phyloP scores from a whole-genome alignment of 2,888 invertebrate species.

The Melanostoma scalare region DNA sequence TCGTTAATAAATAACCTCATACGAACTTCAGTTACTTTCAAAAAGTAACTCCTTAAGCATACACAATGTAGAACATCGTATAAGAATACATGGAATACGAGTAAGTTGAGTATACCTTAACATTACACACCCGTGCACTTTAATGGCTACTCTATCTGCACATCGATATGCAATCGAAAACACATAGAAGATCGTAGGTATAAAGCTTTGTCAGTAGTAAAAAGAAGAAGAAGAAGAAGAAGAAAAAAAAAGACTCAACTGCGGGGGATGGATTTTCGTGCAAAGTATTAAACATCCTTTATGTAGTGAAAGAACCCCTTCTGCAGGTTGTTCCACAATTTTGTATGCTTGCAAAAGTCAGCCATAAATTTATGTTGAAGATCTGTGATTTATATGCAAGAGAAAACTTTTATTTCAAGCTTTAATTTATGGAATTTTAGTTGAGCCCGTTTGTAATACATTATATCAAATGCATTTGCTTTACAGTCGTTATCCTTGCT shows the following conservation, averaged over 20 bases:
- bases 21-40: slow-evolving; percentile 51
- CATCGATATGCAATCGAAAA: slow-evolving; percentile 69
- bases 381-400: slow-evolving; percentile 80
- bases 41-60: slow-evolving; percentile 43
- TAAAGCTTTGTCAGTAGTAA: slow-evolving; percentile 21
- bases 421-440: slow-evolving; percentile 72
- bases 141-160: slow-evolving; percentile 37
- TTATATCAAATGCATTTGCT: no score
- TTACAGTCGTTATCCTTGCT: no score
- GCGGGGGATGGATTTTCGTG: slow-evolving; percentile 50
- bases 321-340: slow-evolving; percentile 12
- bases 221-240: no score
- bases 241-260: slow-evolving; percentile 51
- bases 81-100: neutral
- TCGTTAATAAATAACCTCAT: slow-evolving; percentile 65
- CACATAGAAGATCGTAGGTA: slow-evolving; percentile 36
- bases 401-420: slow-evolving; percentile 78
- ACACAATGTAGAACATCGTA: neutral
- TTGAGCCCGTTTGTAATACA: slow-evolving; percentile 1
- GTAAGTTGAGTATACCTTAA: neutral
- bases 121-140: slow-evolving; percentile 29
- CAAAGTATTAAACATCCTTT: slow-evolving; percentile 7
- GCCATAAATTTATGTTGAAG: slow-evolving; percentile 82
- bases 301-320: slow-evolving; percentile 46
- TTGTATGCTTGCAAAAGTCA: slow-evolving; percentile 76